phyloP scores from a whole-genome alignment of 2,888 invertebrate species.

The Serrognathus titanus region DNA sequence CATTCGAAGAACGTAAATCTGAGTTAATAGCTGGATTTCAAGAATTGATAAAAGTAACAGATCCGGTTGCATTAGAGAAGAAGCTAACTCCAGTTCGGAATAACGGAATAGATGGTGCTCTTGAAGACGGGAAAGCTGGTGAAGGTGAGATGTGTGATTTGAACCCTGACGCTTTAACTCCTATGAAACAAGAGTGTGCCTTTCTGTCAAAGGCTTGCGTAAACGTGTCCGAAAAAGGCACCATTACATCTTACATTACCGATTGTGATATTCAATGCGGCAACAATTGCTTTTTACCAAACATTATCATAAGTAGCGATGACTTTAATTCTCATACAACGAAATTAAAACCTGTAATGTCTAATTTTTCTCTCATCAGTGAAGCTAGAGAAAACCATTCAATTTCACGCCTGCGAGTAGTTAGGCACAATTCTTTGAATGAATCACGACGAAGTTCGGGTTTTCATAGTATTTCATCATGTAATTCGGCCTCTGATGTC shows the following conservation, averaged over 20 bases:
- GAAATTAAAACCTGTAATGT: background rate
- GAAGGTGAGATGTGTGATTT: slow-evolving; percentile 46
- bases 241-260: slow-evolving; percentile 11
- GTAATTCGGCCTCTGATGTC: slow-evolving; percentile 13
- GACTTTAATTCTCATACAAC: background rate
- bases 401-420: too few species aligned
- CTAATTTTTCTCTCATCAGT: too few species aligned
- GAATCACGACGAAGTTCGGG: slow-evolving; percentile 23
- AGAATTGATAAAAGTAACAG: slow-evolving; percentile 34
- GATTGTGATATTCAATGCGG: slow-evolving; percentile 10
- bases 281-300: background rate
- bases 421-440: background rate
- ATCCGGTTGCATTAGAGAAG: too few species aligned
- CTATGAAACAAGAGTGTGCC: slow-evolving; percentile 22
- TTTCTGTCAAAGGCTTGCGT: slow-evolving; percentile 16
- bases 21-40: slow-evolving; percentile 43
- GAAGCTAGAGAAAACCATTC: too few species aligned
- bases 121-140: slow-evolving; percentile 16
- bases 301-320: background rate
- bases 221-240: slow-evolving; percentile 15
- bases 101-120: slow-evolving; percentile 3
- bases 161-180: slow-evolving; percentile 18
- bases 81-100: background rate
- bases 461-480: slow-evolving; percentile 19
- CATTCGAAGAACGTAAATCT: slow-evolving; percentile 40